Evolutionary conservation across 1,140 invertebrate genomes (phyloP), one percentile per base, ranked within the genome.

Genomic region (Octopus bimaculoides): DNA sequence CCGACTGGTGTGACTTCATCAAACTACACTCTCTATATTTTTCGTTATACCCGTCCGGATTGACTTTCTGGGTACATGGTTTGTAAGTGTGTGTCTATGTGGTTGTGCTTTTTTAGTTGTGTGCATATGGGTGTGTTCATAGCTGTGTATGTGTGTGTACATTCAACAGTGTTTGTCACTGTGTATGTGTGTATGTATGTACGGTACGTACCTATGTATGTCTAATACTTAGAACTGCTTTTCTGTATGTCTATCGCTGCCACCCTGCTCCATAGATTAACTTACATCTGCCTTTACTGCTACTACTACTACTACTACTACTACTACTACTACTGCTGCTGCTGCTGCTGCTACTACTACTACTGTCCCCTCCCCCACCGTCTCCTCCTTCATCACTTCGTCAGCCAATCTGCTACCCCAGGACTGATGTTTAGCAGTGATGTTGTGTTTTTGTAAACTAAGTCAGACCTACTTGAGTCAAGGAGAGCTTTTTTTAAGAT

Each of bases 21-120:
- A 74, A 74, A 52, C 54, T 54, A 74, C 78, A 74, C 54, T 75
- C 69, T 79, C 78, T 79, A 52, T 79, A 61, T 79, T 52, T 79
- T 54, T 79, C 69, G 71, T 71, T 79, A 52, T 75, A 8, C 75
- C 61, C 54, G 1, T 75, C 61, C 55, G 54, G 56, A 41, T 52
- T 81, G 54, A 75, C 66, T 61, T 26, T 78, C 77, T 75, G 79
- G 69, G 17, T 76, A 17, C 77, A 76, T 17, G 79, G 76, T 10
- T 80, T 66, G 75, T 75, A 76, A 55, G 77, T 77, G 20, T 69
- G 61, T 8, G 56, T 75, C n/a, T 74, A 81, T 78, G 54, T 81
- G 26, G 26, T 54, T 20, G 41, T 54, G 26, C 76, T 69, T 77
- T 74, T 66, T 66, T 71, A 66, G 26, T 81, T 74, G 56, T 75